Conservation (phyloP, 2,113 vertebrate species). For the Verasper variegatus region DNA sequence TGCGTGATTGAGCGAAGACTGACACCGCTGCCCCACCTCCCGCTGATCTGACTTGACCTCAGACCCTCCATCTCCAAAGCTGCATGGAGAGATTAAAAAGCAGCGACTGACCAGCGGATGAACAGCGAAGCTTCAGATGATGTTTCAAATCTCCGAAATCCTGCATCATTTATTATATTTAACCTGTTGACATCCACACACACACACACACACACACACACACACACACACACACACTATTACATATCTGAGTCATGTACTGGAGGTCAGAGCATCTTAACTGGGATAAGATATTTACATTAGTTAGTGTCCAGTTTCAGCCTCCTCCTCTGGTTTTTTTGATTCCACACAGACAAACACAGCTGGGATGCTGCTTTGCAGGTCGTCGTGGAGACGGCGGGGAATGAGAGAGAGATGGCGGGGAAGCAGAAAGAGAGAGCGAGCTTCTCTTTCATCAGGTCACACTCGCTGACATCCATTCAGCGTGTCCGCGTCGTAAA, state of each 20-base stretch:
- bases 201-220: background rate
- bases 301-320: constrained; percentile 27
- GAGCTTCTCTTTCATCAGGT: constrained; percentile 50
- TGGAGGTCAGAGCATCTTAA: background rate
- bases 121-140: background rate
- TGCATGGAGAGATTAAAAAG: constrained; percentile 46
- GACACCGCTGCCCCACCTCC: constrained; percentile 33
- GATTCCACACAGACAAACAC: constrained; percentile 32
- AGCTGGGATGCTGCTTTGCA: constrained; percentile 62
- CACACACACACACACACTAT: background rate
- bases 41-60: constrained; percentile 44
- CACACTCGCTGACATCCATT: constrained; percentile 44
- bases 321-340: constrained; percentile 19
- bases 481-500: constrained; percentile 1
- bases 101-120: constrained; percentile 9
- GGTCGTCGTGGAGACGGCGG: constrained; percentile 49
- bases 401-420: constrained; percentile 48
- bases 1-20: constrained; percentile 13
- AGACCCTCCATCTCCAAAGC: constrained; percentile 4
- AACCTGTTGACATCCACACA: too few species aligned
- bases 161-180: background rate
- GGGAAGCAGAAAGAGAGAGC: constrained; percentile 1
- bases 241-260: background rate
- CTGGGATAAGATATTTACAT: constrained; percentile 43
- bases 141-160: background rate